These are phyloP conservation scores for Beris chalybata DNA, from an alignment of 2,888 invertebrate species.

Conservation along the genomic window DNA sequence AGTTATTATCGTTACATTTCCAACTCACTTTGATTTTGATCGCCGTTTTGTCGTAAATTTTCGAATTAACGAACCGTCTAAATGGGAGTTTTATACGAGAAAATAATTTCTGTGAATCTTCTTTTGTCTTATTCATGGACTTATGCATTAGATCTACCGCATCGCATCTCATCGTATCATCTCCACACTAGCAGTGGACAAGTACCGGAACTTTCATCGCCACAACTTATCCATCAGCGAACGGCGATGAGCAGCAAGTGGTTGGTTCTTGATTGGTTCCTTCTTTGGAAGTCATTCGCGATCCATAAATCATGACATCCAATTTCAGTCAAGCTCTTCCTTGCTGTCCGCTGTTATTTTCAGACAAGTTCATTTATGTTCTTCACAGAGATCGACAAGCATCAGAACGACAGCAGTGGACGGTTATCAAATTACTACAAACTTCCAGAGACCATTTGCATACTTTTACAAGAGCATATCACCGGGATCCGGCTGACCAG, in stretches of 20 bases:
- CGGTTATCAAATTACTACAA: constrained; percentile 22
- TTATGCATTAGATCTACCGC: constrained; percentile 36
- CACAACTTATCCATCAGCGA: constrained; percentile 18
- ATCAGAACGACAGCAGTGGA: constrained; percentile 5
- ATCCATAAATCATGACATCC: constrained; percentile 14
- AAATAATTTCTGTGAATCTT: constrained; percentile 30
- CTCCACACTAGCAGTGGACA: not conserved
- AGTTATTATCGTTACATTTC: not conserved
- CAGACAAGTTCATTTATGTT: too few relatives aligned
- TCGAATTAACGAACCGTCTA: constrained; percentile 31
- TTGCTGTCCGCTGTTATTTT: too few relatives aligned
- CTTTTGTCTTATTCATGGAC: constrained; percentile 28
- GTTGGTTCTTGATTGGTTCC: constrained; percentile 16
- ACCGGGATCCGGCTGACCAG: constrained; percentile 7
- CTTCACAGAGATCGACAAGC: not conserved
- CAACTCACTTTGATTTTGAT: not conserved
- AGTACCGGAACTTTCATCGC: constrained; percentile 35
- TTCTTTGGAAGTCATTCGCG: constrained; percentile 20
- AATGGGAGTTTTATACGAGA: constrained; percentile 34
- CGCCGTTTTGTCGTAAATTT: not conserved
- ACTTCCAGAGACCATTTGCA: constrained; percentile 4
- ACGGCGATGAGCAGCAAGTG: not conserved
- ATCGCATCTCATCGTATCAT: constrained; percentile 23
- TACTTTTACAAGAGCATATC: constrained; percentile 1
- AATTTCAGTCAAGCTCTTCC: constrained; percentile 25